Base-by-base conservation (phyloP, 2,888 invertebrate species). In the Zaprionus obscuricornis region DNA sequence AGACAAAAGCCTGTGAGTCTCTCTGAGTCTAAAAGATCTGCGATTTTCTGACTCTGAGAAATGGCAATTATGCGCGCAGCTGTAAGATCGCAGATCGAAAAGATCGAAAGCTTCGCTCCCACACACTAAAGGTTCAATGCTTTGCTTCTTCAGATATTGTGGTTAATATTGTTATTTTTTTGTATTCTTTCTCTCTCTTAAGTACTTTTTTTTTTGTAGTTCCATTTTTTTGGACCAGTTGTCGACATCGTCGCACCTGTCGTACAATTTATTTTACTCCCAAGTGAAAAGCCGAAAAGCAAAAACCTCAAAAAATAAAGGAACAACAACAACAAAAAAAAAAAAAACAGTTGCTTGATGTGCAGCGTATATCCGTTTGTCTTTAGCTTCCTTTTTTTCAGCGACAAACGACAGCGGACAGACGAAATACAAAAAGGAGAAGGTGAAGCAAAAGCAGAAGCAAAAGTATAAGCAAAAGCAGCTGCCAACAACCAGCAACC, bases 201-300 rank as follows among this genome's bases (percentile, higher is more conserved):
- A 33, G 10, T 3, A 18, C 14, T 18, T 24, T 45, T 39, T 39
- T 39, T 57, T 31, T 26, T 40, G 20, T 27, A 14, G 4, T 33
- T 22, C 34, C 24, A 10, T 46, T 49, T 17, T 51, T 64, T 45
- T 37, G 60, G 56, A 50, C 39, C 69, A 67, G 78, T 78, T 74
- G 72, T 82, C 67, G 71, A 63, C 66, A 63, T 68, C 59, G 78
- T 79, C 79, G 82, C 82, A 82, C 82, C 82, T 82, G 82, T 82
- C 82, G 81, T 71, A 82, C 84, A 82, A 82, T 82, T 82, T 82
- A 82, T 82, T 83, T 82, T 83, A 69, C 77, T 72, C 77, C 75
- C 70, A 72, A 70, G 74, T 70, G 60, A 79, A 75, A 77, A 79
- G 79, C 74, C 73, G 70, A 67, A 76, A 66, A 66, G 59, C 73